Base-by-base conservation (phyloP, 92 coral and sea anemone genomes). In the Palythoa grandis region DNA sequence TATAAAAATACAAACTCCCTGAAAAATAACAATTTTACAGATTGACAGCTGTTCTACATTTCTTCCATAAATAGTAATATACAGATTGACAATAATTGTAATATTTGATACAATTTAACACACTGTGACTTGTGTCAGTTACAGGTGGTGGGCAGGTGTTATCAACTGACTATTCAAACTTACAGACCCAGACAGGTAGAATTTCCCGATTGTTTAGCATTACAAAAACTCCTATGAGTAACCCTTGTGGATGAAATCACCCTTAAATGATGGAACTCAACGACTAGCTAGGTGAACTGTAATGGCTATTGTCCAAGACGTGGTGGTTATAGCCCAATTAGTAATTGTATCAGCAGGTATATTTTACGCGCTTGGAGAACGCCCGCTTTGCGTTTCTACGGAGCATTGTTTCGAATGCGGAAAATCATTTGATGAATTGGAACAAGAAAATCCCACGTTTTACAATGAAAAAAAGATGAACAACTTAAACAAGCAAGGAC, bases 341-440 rank as follows among this genome's bases (percentile, higher is more conserved):
- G 35, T 78, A 57, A 43, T 78, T 43, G 71, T 78, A 60, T 60
- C 83, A 60, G 35, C 83, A 58, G 83, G 71, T 78, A n/a, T 80
- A 25, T 48, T 80, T 14, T 22, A 67, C 74, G 24, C 48, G 56
- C 43, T 80, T 8, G 85, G 85, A 66, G 61, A 80, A 52, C 74
- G 23, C 8, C 85, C 85, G 39, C 43, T 39, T 22, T 80, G 85
- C 22, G 70, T 80, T 53, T 66, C 60, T 13, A 68, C 85, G 13
- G 74, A 80, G 66, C 60, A 80, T 11, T 80, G 85, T 66, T 80
- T 80, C 39, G 61, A 80, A 15, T 80, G 85, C 85, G 48, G 25
- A 22, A 29, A 22, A 5, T 23, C 66, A 23, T 8, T 15, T 40
- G 85, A 80, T 50, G 22, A 53, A 47, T 7, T 43, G 7, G 29